Evolutionary conservation across 2,113 vertebrate genomes (phyloP).

Genomic region (Fulica atra): DNA sequence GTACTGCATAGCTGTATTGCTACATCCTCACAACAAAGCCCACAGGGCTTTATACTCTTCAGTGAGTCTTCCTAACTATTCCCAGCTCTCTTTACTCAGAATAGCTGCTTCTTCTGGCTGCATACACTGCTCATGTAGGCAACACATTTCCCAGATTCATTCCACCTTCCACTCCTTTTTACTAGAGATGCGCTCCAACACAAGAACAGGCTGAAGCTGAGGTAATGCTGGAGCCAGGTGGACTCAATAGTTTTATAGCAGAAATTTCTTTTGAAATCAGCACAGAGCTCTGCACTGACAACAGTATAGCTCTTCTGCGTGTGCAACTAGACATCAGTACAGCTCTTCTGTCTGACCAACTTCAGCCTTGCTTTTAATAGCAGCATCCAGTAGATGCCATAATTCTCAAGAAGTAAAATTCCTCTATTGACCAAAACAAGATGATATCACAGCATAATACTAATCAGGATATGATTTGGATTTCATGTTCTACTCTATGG

Average conservation of each 20-base stretch:
- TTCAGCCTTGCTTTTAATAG: not conserved
- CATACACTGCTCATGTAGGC: not conserved
- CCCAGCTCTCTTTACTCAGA: not conserved
- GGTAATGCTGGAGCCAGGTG: not conserved
- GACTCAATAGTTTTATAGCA: not conserved
- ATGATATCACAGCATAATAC: not conserved
- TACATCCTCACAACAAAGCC: not conserved
- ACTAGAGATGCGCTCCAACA: not conserved
- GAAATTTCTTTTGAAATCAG: not conserved
- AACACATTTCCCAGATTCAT: conserved; percentile 40
- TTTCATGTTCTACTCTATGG: not conserved
- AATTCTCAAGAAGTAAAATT: not conserved
- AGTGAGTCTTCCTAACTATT: not conserved
- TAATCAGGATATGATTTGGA: not conserved
- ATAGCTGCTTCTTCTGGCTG: conserved; percentile 39
- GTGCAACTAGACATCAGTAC: not conserved
- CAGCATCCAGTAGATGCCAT: not conserved
- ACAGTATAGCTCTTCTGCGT: not conserved
- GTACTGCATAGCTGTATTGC: not conserved
- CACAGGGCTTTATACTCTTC: not conserved
- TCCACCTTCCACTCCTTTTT: not conserved
- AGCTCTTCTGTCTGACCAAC: not conserved
- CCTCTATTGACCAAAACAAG: not conserved
- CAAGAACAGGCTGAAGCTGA: not conserved
- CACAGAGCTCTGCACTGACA: not conserved